A percentile compares a stretch with the other conserved stretches of the same genome.
Conservation (phyloP, 2,797 vertebrate species). For the Tarsius wallacei region DNA sequence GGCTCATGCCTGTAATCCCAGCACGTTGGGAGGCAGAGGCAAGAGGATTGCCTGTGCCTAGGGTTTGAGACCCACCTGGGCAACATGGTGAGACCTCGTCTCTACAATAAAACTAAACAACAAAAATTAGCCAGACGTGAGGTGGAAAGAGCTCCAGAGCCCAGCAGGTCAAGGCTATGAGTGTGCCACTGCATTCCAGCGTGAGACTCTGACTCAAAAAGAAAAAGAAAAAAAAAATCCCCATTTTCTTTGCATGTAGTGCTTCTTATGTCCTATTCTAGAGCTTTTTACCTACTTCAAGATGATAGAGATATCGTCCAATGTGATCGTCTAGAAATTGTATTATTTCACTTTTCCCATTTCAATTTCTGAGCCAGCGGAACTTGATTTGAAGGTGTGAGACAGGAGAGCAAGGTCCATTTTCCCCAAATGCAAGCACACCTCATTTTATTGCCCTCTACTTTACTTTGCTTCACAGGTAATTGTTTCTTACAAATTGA, state of each 20-base stretch:
- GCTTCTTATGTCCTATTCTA: neutral
- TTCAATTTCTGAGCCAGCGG: neutral
- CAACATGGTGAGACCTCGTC: too few species aligned
- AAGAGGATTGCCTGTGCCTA: too few species aligned
- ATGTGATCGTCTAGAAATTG: neutral
- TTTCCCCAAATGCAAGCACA: neutral
- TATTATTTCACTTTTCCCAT: neutral
- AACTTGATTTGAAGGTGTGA: neutral
- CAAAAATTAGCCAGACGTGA: too few species aligned
- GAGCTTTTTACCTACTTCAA: neutral
- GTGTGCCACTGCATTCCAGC: too few species aligned
- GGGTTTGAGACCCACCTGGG: too few species aligned
- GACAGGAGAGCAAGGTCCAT: neutral
- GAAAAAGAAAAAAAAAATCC: too few species aligned
- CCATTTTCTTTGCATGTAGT: neutral
- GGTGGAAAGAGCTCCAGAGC: too few species aligned
- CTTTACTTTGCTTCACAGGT: neutral
- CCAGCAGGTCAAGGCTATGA: too few species aligned
- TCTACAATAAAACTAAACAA: too few species aligned
- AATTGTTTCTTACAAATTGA: neutral
- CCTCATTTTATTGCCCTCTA: neutral
- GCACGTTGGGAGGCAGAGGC: too few species aligned
- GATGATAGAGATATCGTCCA: neutral
- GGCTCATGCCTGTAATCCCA: too few species aligned
- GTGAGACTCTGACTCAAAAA: too few species aligned